phyloP scores from a whole-genome alignment of 1,140 invertebrate species.

The Orius insidiosus region DNA sequence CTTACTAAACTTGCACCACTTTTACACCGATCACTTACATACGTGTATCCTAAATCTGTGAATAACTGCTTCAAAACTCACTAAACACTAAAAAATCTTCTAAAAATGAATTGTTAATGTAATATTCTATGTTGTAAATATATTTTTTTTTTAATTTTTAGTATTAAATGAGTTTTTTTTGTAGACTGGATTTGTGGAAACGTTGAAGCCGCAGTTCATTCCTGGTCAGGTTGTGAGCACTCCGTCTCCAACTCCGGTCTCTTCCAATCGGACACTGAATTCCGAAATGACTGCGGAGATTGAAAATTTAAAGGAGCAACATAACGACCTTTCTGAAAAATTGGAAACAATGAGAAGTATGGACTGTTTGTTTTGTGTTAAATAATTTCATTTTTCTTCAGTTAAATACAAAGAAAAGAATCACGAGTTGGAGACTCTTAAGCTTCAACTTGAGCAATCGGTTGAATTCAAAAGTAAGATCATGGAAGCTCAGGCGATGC shows the following conservation, averaged over 20 bases:
- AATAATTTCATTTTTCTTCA: conserved; percentile 14
- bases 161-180: conserved; percentile 18
- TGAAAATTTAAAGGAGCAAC: conserved; percentile 59
- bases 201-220: conserved; percentile 69
- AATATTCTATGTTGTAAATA: neutral
- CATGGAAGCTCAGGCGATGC: conserved; percentile 74
- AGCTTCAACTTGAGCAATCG: conserved; percentile 71
- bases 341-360: conserved; percentile 65
- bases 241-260: conserved; percentile 19
- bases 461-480: conserved; percentile 87
- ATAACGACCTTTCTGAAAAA: conserved; percentile 81
- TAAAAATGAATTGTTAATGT: neutral
- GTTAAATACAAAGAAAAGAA: conserved; percentile 22
- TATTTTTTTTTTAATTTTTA: conserved; percentile 4
- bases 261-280: conserved; percentile 33
- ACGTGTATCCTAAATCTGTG: neutral
- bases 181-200: conserved; percentile 80
- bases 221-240: conserved; percentile 61
- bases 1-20: no score
- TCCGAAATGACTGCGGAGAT: conserved; percentile 33
- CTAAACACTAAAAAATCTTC: neutral
- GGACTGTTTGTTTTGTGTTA: neutral
- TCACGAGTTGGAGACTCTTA: conserved; percentile 77
- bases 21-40: no score
- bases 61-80: neutral